Percentiles rank a stretch among this genome's conserved stretches.
Evolutionary conservation across 2,797 vertebrate species (phyloP).

Genomic region (Morelia viridis): DNA sequence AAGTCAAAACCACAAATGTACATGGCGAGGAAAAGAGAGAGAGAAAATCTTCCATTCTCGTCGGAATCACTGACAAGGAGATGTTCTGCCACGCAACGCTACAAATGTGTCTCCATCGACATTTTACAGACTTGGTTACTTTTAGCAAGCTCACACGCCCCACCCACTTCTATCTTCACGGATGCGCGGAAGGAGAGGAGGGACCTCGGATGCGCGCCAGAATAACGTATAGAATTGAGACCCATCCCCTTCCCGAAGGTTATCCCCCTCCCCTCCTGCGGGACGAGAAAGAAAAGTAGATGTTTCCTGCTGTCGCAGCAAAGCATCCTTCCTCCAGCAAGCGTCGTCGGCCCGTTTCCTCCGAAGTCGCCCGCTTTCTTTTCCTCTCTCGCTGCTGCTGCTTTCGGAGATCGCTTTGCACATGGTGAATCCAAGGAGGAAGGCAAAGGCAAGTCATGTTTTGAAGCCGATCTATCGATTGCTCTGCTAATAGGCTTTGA

Average conservation of each 20-base stretch:
- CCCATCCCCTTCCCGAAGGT: neutral
- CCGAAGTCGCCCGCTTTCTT: too few relatives aligned
- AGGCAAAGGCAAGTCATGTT: neutral
- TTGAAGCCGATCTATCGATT: neutral
- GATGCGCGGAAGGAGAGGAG: neutral
- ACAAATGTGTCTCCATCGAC: too few relatives aligned
- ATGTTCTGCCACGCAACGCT: neutral
- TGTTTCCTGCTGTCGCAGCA: neutral
- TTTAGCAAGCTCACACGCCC: neutral
- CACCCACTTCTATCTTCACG: too few relatives aligned
- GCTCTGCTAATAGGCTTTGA: neutral
- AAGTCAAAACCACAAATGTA: neutral
- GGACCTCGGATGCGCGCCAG: fast-evolving
- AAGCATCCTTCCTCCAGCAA: neutral
- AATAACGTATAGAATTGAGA: neutral
- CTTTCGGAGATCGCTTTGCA: neutral
- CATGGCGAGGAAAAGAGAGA: too few relatives aligned
- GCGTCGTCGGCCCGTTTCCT: neutral
- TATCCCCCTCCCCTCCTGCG: neutral
- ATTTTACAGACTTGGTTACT: neutral
- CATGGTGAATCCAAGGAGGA: neutral
- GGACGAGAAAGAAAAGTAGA: neutral
- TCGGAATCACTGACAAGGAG: neutral
- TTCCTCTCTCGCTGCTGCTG: neutral
- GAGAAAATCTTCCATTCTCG: neutral